A percentile compares a stretch with the other conserved stretches of the same genome.
phyloP scores from a whole-genome alignment of 2,113 vertebrate genomes.

The Corynorhinus townsendii region DNA sequence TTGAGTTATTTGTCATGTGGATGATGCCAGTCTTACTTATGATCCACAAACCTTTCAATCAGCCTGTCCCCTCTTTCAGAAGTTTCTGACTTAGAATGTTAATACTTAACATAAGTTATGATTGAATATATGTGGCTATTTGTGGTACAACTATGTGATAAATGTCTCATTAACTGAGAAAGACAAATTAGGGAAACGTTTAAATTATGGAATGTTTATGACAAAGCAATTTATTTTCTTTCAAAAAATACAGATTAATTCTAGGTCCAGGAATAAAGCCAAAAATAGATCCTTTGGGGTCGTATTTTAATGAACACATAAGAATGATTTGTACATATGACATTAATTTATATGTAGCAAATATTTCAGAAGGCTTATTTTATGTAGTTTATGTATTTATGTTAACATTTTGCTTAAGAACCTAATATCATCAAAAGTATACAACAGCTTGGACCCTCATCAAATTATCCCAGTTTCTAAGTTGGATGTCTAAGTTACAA shows the following conservation, averaged over 20 bases:
- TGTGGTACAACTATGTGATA: background rate
- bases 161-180: background rate
- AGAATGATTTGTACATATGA: background rate
- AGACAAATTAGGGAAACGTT: background rate
- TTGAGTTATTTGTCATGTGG: background rate
- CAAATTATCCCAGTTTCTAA: background rate
- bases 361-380: background rate
- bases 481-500: background rate
- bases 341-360: background rate
- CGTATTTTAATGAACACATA: background rate
- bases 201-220: background rate
- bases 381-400: background rate
- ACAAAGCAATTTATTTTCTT: slow-evolving; percentile 24
- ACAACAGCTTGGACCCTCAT: background rate
- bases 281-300: background rate
- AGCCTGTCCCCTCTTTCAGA: background rate
- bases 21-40: background rate
- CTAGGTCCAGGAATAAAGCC: background rate
- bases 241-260: background rate
- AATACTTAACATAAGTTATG: background rate
- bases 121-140: background rate
- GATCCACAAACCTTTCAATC: background rate
- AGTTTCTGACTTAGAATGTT: background rate
- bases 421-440: background rate
- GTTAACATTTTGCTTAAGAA: background rate